Base-by-base conservation (phyloP, 1,140 invertebrate species). In the Apis dorsata region DNA sequence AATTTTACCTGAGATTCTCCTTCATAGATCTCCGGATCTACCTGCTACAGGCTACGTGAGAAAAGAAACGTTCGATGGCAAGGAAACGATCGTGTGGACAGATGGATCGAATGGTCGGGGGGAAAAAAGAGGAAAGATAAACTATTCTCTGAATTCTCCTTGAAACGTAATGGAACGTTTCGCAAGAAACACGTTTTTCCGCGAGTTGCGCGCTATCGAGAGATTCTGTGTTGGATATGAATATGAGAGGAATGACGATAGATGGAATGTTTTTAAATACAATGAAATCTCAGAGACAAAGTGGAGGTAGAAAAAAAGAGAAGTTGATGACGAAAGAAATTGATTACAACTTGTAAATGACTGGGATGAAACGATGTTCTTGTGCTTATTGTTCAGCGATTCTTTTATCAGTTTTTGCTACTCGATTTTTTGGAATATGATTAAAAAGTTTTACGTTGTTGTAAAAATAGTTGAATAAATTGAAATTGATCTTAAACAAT, bases 141-240 rank as follows among this genome's bases (percentile, higher is more conserved):
- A 59, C 51, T 74, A 63, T 57, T 75, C 24, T 28, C 55, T 12
- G 60, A 9, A n/a, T 24, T 62, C 69, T 77, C 80, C 80, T 82
- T 70, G 80, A 69, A 77, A 55, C n/a, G 3, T n/a, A 63, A 81
- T 75, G 79, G 79, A 24, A 28, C 51, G 63, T 76, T 76, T 76
- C 79, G 73, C 55, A 76, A 76, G 79, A 76, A 68, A 68, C 62
- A 17, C 53, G 72, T 57, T 76, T 76, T 44, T 68, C 63, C 24
- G 10, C 44, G 60, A 81, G 55, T n/a, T 2, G 11, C 62, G n/a
- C 59, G 72, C 72, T 44, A 74, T 55, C 49, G 59, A 62, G 8
- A 7, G n/a, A 80, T 55, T 74, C 70, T 74, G 49, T 15, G 49
- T 79, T 59, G 9, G 9, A 5, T 17, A 51, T 17, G 21, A 15